Evolutionary conservation across 2,113 vertebrate genomes (phyloP).

Genomic region (Irena cyanogastra): DNA sequence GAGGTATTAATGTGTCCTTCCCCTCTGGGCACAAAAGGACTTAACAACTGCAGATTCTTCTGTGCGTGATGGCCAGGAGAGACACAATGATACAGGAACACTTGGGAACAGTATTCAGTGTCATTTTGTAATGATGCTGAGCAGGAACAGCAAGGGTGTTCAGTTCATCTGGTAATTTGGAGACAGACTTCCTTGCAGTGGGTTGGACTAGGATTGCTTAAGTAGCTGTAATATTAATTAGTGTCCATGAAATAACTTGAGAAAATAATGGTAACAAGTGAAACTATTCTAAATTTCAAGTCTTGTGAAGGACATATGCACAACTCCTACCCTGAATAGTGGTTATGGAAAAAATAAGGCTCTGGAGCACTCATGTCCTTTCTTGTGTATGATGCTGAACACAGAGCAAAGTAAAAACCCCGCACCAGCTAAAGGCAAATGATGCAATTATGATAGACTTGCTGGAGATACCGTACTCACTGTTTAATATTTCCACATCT

Average conservation of each 20-base stretch:
- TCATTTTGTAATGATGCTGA: background rate
- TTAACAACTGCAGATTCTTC: background rate
- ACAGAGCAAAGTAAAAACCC: background rate
- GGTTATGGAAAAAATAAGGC: background rate
- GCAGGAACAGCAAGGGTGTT: background rate
- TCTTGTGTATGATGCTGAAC: background rate
- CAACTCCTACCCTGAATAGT: background rate
- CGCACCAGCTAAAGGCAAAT: background rate
- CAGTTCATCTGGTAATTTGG: background rate
- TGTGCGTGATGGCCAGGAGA: rapidly evolving
- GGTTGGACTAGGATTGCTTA: background rate
- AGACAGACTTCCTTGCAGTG: background rate
- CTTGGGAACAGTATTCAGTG: background rate
- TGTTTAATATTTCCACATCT: background rate
- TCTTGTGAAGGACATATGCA: background rate
- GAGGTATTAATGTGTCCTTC: background rate
- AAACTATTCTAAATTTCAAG: background rate
- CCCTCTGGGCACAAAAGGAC: background rate
- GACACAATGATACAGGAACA: background rate
- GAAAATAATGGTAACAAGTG: background rate
- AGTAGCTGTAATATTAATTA: background rate
- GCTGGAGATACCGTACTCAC: background rate
- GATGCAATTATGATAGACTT: background rate
- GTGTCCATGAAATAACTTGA: background rate
- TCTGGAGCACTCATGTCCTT: background rate